These are phyloP conservation scores for Pseudopipra pipra DNA, from an alignment of 2,113 vertebrate genomes.

Conservation along the genomic window DNA sequence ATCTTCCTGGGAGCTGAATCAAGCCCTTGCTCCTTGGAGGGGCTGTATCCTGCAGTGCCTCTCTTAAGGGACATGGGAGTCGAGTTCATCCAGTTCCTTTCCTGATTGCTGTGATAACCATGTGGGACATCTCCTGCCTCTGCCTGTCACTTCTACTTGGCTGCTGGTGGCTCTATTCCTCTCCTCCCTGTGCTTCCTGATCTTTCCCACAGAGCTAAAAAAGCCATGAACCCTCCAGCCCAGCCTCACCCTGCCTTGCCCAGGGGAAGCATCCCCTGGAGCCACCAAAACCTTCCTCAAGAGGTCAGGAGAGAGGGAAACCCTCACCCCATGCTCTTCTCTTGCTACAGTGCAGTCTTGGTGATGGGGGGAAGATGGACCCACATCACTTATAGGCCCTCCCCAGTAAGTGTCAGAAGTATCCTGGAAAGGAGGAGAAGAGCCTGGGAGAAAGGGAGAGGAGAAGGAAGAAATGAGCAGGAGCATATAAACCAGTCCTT, in stretches of 20 bases:
- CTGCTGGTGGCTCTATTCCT: constrained; percentile 16
- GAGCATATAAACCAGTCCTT: background rate
- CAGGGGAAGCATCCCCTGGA: background rate
- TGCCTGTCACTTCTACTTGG: constrained; percentile 31
- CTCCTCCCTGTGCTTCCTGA: background rate
- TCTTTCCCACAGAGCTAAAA: constrained; percentile 1
- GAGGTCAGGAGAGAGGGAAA: background rate
- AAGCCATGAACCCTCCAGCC: background rate
- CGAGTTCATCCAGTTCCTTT: background rate
- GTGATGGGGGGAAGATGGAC: too few species aligned
- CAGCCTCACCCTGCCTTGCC: background rate
- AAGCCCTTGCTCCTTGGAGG: background rate
- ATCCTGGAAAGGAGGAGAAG: background rate
- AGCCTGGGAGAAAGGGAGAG: background rate
- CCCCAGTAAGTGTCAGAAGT: background rate
- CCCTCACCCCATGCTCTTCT: background rate
- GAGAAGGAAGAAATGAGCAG: background rate
- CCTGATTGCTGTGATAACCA: background rate
- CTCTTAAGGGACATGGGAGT: background rate
- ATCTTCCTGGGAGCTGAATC: constrained; percentile 32
- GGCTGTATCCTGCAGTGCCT: background rate
- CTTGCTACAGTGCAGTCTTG: background rate
- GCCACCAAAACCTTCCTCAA: background rate
- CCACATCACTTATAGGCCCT: background rate
- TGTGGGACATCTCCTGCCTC: background rate